Evolutionary conservation across 2,888 invertebrate species (phyloP), one percentile per base, ranked within the genome.

Genomic region (Pilophorus perplexus): DNA sequence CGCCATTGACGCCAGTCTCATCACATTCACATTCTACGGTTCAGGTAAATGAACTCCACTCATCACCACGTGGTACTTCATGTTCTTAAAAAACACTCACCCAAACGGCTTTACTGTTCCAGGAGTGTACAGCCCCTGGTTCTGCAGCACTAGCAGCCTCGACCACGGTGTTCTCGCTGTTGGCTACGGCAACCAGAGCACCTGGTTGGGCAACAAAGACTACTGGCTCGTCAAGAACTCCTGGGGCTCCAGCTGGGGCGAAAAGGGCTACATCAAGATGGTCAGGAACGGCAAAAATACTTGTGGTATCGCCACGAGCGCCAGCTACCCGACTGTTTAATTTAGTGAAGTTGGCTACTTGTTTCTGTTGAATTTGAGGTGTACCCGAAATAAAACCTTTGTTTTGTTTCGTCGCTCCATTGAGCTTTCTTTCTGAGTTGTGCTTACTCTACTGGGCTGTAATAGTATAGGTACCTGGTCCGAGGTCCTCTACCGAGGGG

Each of bases 201-300:
- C 33, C 6, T 33, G 33, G 33, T 33, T 33, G 6, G 77, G 82
- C 64, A 89, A 89, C 77, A 68, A 75, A 14, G 78, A 79, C 68
- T 92, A 88, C 78, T 93, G 90, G 90, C 79, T 92, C 28, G 88
- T 93, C 67, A 93, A 92, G 80, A 93, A 93, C 80, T 90, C 90
- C 59, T 91, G 89, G 89, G 85, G 88, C 12, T 77, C 80, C 70
- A 75, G 79, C 12, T 95, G 93, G 93, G 94, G 94, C 37, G 82
- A 85, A 52, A 76, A 85, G 5, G 94, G 94, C 40, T 94, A 89
- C 80, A 87, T 94, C 74, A 88, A 87, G 79, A 92, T 95, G 86
- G 82, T 89, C 33, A 84, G 93, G 73, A 92, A 94, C 79, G 81
- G 81, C 73, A 69, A 75, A 54, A 94, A 94, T 78, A 84, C 88